Evolutionary conservation across 2,888 invertebrate species (phyloP).

Genomic region (Odontocerum albicorne): DNA sequence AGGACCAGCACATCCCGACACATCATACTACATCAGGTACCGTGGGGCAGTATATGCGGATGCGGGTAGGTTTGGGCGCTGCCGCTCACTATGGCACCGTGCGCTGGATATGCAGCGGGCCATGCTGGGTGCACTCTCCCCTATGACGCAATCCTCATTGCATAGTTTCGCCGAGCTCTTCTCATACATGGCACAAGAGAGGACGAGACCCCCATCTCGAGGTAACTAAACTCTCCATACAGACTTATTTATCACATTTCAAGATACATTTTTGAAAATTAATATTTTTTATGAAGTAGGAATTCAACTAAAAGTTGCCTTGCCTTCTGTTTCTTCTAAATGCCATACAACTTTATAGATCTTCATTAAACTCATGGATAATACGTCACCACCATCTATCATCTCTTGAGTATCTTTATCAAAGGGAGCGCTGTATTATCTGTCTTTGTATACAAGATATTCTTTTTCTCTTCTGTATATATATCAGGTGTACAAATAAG

Average conservation of each 20-base stretch:
- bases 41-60: slow-evolving; percentile 94
- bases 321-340: too few relatives aligned
- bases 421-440: too few relatives aligned
- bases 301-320: too few relatives aligned
- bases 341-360: too few relatives aligned
- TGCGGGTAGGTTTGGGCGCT: slow-evolving; percentile 88
- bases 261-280: neutral
- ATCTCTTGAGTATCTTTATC: too few relatives aligned
- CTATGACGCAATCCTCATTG: slow-evolving; percentile 92
- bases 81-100: slow-evolving; percentile 95
- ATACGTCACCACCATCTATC: too few relatives aligned
- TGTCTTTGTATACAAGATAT: too few relatives aligned
- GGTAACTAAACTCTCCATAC: slow-evolving; percentile 42
- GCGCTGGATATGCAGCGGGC: slow-evolving; percentile 95
- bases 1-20: slow-evolving; percentile 94
- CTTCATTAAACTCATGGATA: too few relatives aligned
- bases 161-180: slow-evolving; percentile 94
- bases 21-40: slow-evolving; percentile 94
- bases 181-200: slow-evolving; percentile 91
- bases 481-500: too few relatives aligned
- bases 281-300: too few relatives aligned
- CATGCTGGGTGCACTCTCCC: slow-evolving; percentile 88
- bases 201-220: slow-evolving; percentile 67
- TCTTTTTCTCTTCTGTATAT: too few relatives aligned
- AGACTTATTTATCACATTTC: too few relatives aligned